A percentile compares a stretch with the other conserved stretches of the same genome.
Conservation (phyloP, 2,797 vertebrate species). For the Harpagifer antarcticus region DNA sequence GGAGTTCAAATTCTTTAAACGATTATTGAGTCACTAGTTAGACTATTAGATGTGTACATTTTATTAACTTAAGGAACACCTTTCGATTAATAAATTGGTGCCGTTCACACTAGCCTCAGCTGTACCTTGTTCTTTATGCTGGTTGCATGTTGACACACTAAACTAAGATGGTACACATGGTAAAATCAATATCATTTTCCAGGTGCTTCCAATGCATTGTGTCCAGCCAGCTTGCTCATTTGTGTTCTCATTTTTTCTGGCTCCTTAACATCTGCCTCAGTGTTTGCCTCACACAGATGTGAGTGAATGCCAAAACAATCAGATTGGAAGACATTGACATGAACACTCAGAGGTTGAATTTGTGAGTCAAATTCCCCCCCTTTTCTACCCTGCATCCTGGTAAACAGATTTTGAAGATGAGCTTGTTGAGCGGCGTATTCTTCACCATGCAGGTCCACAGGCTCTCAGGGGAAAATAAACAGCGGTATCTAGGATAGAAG, state of each 20-base stretch:
- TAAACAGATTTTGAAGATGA: conserved; percentile 80
- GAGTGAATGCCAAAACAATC: conserved; percentile 78
- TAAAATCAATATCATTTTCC: not conserved
- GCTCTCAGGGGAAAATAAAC: conserved; percentile 44
- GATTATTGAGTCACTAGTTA: no score
- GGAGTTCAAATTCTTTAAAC: not conserved
- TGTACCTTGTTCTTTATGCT: not conserved
- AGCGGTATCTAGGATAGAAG: conserved; percentile 22
- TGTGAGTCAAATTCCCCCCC: conserved; percentile 75
- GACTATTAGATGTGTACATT: not conserved
- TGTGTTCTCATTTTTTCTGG: conserved; percentile 51
- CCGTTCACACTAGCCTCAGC: not conserved
- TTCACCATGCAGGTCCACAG: conserved; percentile 52
- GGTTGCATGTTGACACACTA: not conserved
- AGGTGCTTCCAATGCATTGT: conserved; percentile 59
- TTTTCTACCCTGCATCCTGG: conserved; percentile 48
- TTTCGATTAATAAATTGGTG: not conserved
- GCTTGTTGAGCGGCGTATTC: conserved; percentile 69
- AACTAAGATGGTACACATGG: not conserved
- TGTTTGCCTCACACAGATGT: conserved; percentile 71
- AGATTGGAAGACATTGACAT: conserved; percentile 71
- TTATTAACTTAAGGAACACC: not conserved
- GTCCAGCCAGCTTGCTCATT: conserved; percentile 26
- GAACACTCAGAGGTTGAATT: conserved; percentile 72
- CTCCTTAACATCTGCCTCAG: conserved; percentile 16